phyloP scores from a whole-genome alignment of 2,888 invertebrate species.

The Agonum fuliginosum region DNA sequence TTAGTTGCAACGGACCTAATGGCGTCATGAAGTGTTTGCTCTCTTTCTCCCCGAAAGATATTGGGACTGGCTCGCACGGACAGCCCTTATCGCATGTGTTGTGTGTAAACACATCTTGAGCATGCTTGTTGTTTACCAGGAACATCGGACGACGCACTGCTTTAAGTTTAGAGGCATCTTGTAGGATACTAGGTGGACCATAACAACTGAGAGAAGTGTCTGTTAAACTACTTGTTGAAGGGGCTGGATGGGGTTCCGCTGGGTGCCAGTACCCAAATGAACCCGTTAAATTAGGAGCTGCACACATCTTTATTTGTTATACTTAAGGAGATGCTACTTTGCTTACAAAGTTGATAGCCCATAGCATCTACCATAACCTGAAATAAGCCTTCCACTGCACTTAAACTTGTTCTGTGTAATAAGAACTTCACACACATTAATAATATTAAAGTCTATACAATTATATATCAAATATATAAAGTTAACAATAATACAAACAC shows the following conservation, averaged over 20 bases:
- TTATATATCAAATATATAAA: conserved; percentile 38
- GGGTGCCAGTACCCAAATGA: conserved; percentile 64
- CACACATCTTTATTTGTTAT: conserved; percentile 61
- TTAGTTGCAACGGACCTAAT: conserved; percentile 82
- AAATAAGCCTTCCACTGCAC: conserved; percentile 48
- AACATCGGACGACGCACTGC: conserved; percentile 63
- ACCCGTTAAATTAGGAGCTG: conserved; percentile 63
- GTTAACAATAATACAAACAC: conserved; percentile 57
- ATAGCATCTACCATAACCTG: conserved; percentile 58
- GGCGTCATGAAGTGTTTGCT: conserved; percentile 82
- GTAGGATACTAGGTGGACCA: conserved; percentile 61
- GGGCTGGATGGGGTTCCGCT: conserved; percentile 62
- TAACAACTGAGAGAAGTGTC: conserved; percentile 59
- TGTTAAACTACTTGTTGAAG: conserved; percentile 60
- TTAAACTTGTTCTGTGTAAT: conserved; percentile 27
- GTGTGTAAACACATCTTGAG: conserved; percentile 64
- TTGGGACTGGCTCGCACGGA: conserved; percentile 52
- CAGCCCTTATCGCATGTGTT: conserved; percentile 55
- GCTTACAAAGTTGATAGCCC: conserved; percentile 42
- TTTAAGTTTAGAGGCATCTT: conserved; percentile 63
- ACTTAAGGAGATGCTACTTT: conserved; percentile 41
- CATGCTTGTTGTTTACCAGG: conserved; percentile 63
- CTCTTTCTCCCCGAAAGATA: conserved; percentile 49
- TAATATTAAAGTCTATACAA: conserved; percentile 22
- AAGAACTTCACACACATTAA: conserved; percentile 29